Evolutionary conservation across 2,888 invertebrate species (phyloP).

Genomic region (Chrysopilus asiliformis): DNA sequence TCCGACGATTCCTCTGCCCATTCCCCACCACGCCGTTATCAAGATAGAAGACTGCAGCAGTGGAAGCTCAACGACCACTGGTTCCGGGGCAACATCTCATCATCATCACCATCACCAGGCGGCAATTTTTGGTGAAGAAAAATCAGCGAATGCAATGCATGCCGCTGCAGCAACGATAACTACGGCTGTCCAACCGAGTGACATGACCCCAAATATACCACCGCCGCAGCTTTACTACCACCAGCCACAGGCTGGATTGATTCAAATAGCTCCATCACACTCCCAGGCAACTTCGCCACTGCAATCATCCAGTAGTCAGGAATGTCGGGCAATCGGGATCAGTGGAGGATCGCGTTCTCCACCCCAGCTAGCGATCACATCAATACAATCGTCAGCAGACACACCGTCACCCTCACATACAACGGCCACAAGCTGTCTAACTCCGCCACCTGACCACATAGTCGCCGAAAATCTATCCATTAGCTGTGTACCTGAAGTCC

Average conservation of each 20-base stretch:
- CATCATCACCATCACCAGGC: constrained; percentile 19
- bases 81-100: constrained; percentile 29
- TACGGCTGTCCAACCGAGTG: constrained; percentile 16
- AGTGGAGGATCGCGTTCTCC: constrained; percentile 9
- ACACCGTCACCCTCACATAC: constrained; percentile 3
- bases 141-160: constrained; percentile 17
- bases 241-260: constrained; percentile 14
- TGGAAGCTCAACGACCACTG: constrained; percentile 14
- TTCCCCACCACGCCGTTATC: constrained; percentile 44
- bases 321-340: constrained; percentile 6
- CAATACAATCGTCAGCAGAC: constrained; percentile 3
- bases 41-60: constrained; percentile 57
- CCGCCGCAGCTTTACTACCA: constrained; percentile 17
- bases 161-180: constrained; percentile 15
- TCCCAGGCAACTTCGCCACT: constrained; percentile 2
- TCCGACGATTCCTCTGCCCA: constrained; percentile 31
- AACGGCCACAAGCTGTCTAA: constrained; percentile 32
- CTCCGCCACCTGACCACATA: constrained; percentile 47
- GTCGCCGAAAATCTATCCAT: constrained; percentile 29
- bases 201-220: constrained; percentile 12
- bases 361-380: constrained; percentile 7
- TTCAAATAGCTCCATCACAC: constrained; percentile 15
- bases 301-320: constrained; percentile 7
- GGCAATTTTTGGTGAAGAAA: constrained; percentile 19
- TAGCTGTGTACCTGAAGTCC: constrained; percentile 48